Evolutionary conservation across 2,888 invertebrate genomes (phyloP).

Genomic region (Melinaea menophilus): DNA sequence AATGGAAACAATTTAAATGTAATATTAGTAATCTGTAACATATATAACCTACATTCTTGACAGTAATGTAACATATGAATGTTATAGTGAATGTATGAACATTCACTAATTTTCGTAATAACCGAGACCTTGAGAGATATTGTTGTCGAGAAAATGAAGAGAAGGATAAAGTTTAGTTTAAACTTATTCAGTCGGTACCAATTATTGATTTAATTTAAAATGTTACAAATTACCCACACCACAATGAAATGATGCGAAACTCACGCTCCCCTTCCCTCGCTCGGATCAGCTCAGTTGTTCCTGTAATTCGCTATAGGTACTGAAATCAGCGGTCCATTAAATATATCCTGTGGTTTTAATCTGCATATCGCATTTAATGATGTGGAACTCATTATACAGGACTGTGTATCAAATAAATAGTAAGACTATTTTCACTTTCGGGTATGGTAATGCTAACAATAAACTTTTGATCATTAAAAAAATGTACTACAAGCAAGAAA

Average conservation of each 20-base stretch:
- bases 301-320: background rate
- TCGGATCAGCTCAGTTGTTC: background rate
- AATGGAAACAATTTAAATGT: no score
- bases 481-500: no score
- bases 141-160: no score
- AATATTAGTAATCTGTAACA: no score
- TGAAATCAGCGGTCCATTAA: background rate
- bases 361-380: conserved; percentile 4
- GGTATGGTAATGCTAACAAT: background rate
- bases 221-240: background rate
- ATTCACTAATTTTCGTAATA: no score
- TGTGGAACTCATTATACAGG: background rate
- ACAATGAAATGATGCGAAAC: background rate
- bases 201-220: background rate
- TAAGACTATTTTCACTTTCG: background rate
- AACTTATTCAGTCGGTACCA: no score
- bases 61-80: no score
- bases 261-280: background rate
- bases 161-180: no score
- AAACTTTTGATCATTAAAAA: no score
- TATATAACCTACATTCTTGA: no score
- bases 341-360: conserved; percentile 2
- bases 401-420: background rate
- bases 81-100: no score
- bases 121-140: no score